Conservation (phyloP, 2,888 invertebrate genomes). For the Aleiodes alternator region DNA sequence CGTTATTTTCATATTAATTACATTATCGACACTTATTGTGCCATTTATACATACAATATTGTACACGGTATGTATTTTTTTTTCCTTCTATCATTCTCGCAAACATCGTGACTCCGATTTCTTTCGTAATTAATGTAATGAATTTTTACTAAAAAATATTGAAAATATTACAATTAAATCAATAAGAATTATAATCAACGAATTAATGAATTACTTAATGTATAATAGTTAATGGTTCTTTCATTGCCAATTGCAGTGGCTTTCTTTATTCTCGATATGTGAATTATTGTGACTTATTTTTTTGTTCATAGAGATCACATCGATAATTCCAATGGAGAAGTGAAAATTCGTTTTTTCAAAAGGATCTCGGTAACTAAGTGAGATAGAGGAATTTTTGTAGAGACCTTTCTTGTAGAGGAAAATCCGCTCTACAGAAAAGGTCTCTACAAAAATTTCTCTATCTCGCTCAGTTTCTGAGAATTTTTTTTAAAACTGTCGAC, state of each 20-base stretch:
- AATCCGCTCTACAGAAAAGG: too few relatives aligned
- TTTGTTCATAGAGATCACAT: constrained; percentile 18
- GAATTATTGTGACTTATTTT: background rate
- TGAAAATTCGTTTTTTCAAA: too few relatives aligned
- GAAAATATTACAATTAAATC: constrained; percentile 14
- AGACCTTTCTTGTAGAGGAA: too few relatives aligned
- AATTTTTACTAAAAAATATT: background rate
- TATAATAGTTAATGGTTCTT: too few relatives aligned
- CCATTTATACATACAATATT: constrained; percentile 7
- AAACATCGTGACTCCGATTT: background rate
- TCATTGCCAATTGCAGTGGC: too few relatives aligned
- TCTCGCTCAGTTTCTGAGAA: too few relatives aligned
- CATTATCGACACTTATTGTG: constrained; percentile 22
- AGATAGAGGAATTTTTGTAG: too few relatives aligned
- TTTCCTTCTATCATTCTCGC: background rate
- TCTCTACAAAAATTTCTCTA: too few relatives aligned
- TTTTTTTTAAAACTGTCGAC: too few relatives aligned
- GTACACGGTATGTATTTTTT: constrained; percentile 6
- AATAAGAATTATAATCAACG: background rate
- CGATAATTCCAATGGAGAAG: too few relatives aligned
- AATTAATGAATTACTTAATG: background rate
- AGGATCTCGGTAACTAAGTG: too few relatives aligned
- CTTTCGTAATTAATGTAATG: background rate
- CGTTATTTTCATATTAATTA: constrained; percentile 17
- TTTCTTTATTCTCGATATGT: background rate